These are phyloP conservation scores for Leiothrix lutea DNA, from an alignment of 2,113 vertebrate genomes.

Conservation along the genomic window DNA sequence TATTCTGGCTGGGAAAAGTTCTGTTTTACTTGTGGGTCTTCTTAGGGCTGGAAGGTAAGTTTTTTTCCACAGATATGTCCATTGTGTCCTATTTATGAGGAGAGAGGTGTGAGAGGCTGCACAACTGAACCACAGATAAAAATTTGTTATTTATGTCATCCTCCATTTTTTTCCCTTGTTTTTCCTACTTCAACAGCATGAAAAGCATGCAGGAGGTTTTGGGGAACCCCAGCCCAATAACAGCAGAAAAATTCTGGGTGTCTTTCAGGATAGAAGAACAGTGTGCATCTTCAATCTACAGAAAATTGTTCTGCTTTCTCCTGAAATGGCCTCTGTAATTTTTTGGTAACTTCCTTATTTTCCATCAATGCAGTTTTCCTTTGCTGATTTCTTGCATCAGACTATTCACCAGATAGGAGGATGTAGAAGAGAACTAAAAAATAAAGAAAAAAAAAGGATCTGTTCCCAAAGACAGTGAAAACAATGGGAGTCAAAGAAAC, in stretches of 20 bases:
- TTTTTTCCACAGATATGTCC: neutral
- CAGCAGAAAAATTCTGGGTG: neutral
- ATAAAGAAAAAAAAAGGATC: conserved; percentile 22
- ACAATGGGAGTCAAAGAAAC: conserved; percentile 53
- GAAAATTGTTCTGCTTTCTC: neutral
- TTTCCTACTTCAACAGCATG: neutral
- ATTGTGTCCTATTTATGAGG: neutral
- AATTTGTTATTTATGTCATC: neutral
- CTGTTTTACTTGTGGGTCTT: neutral
- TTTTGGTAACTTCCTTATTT: conserved; percentile 10
- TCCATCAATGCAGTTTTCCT: neutral
- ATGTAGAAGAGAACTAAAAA: conserved; percentile 43
- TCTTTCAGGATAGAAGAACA: neutral
- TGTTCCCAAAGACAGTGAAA: conserved; percentile 46
- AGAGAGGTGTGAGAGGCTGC: neutral
- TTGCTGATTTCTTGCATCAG: conserved; percentile 38
- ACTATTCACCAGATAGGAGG: conserved; percentile 48
- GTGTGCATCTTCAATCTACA: neutral
- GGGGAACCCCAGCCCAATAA: neutral
- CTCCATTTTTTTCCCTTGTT: neutral
- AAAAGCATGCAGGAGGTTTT: neutral
- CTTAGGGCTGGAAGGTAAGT: neutral
- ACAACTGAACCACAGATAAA: rapidly evolving
- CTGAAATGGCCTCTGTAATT: neutral
- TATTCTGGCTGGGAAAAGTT: neutral